Evolutionary conservation across 2,888 invertebrate species (phyloP), one percentile per base, ranked within the genome.

Genomic region (Cephus nigrinus): DNA sequence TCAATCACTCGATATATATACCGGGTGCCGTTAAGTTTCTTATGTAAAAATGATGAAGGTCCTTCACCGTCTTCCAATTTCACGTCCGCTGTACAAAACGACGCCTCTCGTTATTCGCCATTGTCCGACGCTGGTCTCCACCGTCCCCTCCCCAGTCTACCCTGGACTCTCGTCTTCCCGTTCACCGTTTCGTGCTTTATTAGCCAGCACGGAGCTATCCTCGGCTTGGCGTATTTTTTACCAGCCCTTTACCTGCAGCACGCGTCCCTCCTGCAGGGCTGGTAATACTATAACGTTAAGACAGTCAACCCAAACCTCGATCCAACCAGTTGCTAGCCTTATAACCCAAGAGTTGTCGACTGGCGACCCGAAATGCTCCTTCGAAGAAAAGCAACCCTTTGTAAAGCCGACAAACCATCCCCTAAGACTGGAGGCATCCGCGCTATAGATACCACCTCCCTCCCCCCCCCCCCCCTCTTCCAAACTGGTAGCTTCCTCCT

Each of bases 41-140:
- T 23, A 55, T 55, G 23, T 55, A 9, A 55, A 23, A 55, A 9
- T 55, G 2, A 23, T 2, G 9, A 9, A 55, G 9, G 23, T 23
- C 9, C 15, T 23, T 9, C 9, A 23, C 55, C 9, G 23, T 12
- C 1, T 12, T 72, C 78, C 73, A 78, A 78, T 78, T 78, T 73
- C 73, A 9, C 23, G 9, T 55, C 23, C 75, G 75, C 73, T 73
- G 34, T 72, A 75, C 72, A 75, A 78, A 78, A 78, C 78, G 55
- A 55, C 81, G 83, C 83, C 83, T 84, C 87, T 89, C 88, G 88
- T 90, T 89, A 88, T 85, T 85, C 83, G 81, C 86, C 82, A 88
- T 88, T 89, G 88, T 89, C 87, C 86, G 84, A 80, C 81, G 83
- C 82, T 82, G 80, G 81, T 78, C 55, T 40, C 76, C 31, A 32